Conservation (phyloP, 2,888 invertebrate species). For the Tubiluchus corallicola region DNA sequence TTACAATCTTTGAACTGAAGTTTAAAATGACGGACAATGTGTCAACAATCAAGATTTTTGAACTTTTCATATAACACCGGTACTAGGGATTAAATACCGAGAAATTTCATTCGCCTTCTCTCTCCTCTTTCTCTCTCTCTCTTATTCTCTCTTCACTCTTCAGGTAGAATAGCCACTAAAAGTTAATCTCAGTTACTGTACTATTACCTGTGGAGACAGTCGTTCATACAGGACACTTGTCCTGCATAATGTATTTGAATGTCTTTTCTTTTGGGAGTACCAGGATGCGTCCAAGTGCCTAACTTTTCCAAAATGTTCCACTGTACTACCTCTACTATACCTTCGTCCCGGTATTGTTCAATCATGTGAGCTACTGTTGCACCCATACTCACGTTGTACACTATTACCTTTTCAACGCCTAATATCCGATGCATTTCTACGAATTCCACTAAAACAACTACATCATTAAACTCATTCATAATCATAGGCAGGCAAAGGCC, state of each 20-base stretch:
- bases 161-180: too few relatives aligned
- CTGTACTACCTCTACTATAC: not conserved
- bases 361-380: not conserved
- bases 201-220: constrained; percentile 1
- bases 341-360: not conserved
- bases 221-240: not conserved
- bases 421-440: not conserved
- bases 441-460: not conserved
- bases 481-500: not conserved
- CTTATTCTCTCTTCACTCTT: too few relatives aligned
- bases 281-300: not conserved
- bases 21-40: too few relatives aligned
- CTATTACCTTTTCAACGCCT: constrained; percentile 1
- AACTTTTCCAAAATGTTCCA: not conserved
- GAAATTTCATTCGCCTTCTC: too few relatives aligned
- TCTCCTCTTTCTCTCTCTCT: too few relatives aligned
- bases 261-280: not conserved
- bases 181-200: too few relatives aligned
- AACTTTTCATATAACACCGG: too few relatives aligned
- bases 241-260: not conserved
- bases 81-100: too few relatives aligned
- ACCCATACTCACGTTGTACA: constrained; percentile 1
- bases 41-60: too few relatives aligned
- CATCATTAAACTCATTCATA: not conserved
- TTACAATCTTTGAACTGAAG: too few relatives aligned